phyloP scores from a whole-genome alignment of 2,113 vertebrate species.

The Leptobrachium ailaonicum region DNA sequence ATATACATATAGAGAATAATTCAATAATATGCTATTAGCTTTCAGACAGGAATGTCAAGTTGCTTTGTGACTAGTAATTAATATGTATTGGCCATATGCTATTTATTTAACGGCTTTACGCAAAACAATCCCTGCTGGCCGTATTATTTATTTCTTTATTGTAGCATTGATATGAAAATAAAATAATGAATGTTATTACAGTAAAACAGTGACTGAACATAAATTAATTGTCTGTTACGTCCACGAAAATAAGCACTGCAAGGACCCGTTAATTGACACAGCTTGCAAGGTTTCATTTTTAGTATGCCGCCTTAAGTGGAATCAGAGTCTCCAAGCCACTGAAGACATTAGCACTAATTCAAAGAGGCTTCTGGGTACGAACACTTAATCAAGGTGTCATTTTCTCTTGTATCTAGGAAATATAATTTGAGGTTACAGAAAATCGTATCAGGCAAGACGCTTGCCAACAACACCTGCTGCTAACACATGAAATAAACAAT shows the following conservation, averaged over 20 bases:
- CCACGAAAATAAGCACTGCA: slow-evolving; percentile 21
- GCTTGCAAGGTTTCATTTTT: slow-evolving; percentile 34
- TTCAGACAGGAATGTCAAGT: no score
- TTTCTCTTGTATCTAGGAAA: slow-evolving; percentile 39
- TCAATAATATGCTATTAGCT: no score
- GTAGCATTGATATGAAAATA: slow-evolving; percentile 24
- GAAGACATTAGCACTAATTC: slow-evolving; percentile 42
- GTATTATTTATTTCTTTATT: neutral
- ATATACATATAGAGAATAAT: no score
- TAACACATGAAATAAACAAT: slow-evolving; percentile 20
- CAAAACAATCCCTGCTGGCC: no score
- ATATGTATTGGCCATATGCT: no score
- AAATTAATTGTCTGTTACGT: slow-evolving; percentile 32
- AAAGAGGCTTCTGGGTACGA: slow-evolving; percentile 39
- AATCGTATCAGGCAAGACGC: neutral
- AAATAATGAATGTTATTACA: slow-evolving; percentile 31
- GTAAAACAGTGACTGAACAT: slow-evolving; percentile 40
- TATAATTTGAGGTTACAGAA: slow-evolving; percentile 30
- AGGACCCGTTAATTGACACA: slow-evolving; percentile 31
- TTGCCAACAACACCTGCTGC: slow-evolving; percentile 24
- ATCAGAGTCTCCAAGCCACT: slow-evolving; percentile 29
- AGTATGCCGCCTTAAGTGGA: slow-evolving; percentile 28
- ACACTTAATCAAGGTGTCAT: slow-evolving; percentile 40
- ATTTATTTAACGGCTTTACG: no score
- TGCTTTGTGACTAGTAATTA: no score